Evolutionary conservation across 1,140 invertebrate species (phyloP), one percentile per base, ranked within the genome.

Genomic region (Augochlora pura): DNA sequence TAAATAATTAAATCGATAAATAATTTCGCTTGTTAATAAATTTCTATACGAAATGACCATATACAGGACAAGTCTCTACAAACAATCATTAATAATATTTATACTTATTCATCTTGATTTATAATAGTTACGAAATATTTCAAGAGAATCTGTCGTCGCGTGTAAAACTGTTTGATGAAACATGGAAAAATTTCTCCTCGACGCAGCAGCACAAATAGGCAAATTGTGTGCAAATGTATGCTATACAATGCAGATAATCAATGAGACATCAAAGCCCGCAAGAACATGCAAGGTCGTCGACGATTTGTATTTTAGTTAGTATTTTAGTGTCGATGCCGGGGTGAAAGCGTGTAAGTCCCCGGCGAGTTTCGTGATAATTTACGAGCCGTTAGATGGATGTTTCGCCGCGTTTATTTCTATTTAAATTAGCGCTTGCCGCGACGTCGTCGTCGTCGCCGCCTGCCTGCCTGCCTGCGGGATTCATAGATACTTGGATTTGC

Each of bases 401-500:
- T 79, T 62, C 38, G 62, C n/a, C 49, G 54, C 65, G 76, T 74
- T 79, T 66, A 57, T 74, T 79, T 79, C 77, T 79, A 79, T 79
- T 79, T 79, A 79, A 79, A 79, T 79, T 38, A 27, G n/a, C 49
- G 52, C 52, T n/a, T 49, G 52, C 60, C 5, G 63, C 70, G 62
- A 38, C 63, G 39, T 63, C 66, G 49, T 60, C 32, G 32, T 2
- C 32, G 32, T 32, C 32, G 32, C 32, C 32, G 32, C 4, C 32
- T n/a, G n/a, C n/a, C n/a, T n/a, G n/a, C n/a, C n/a, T n/a, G 32
- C 32, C 27, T 60, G 42, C 66, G 62, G 72, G 59, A 85, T 84
- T 75, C 73, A 80, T n/a, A 59, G 63, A 67, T 80, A 84, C 64
- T 84, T 27, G 68, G 32, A 80, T 69, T 71, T 32, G 68, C 76